Conservation (phyloP, 1,140 invertebrate species). For the Tetragnatha versicolor region DNA sequence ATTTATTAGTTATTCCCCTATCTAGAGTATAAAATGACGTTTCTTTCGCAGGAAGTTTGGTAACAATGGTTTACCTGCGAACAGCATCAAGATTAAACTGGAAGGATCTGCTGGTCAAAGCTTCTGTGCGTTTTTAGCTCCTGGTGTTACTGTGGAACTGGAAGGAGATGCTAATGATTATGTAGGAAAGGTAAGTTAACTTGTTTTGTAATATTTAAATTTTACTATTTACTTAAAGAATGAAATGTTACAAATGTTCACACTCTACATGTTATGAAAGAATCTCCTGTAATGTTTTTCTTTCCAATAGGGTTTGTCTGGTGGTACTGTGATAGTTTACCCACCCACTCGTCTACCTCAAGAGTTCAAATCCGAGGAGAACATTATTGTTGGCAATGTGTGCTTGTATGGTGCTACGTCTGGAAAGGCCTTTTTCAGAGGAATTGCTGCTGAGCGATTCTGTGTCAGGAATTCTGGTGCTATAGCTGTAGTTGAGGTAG, state of each 20-base stretch:
- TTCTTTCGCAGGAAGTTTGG: slow-evolving; percentile 76
- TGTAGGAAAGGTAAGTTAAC: slow-evolving; percentile 77
- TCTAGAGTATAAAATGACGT: neutral
- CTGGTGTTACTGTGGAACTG: slow-evolving; percentile 86
- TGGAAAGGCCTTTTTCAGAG: slow-evolving; percentile 93
- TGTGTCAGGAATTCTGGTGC: slow-evolving; percentile 97
- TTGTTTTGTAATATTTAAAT: no score
- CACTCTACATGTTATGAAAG: no score
- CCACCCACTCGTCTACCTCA: slow-evolving; percentile 85
- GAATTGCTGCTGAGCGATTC: slow-evolving; percentile 96
- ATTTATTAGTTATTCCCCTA: no score
- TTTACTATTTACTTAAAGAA: no score
- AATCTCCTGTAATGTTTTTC: no score
- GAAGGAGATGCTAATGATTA: slow-evolving; percentile 99
- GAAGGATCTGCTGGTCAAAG: slow-evolving; percentile 97
- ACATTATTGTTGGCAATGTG: slow-evolving; percentile 98
- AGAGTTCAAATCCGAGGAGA: slow-evolving; percentile 83
- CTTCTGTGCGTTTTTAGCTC: slow-evolving; percentile 96
- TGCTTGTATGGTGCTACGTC: slow-evolving; percentile 96
- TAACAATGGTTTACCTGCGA: slow-evolving; percentile 85
- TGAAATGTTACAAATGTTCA: no score
- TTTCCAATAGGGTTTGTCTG: slow-evolving; percentile 80
- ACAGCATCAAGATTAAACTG: slow-evolving; percentile 84
- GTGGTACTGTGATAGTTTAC: slow-evolving; percentile 92
- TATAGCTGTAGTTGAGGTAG: slow-evolving; percentile 81